Evolutionary conservation across 1,140 invertebrate species (phyloP).

Genomic region (Bombus affinis): DNA sequence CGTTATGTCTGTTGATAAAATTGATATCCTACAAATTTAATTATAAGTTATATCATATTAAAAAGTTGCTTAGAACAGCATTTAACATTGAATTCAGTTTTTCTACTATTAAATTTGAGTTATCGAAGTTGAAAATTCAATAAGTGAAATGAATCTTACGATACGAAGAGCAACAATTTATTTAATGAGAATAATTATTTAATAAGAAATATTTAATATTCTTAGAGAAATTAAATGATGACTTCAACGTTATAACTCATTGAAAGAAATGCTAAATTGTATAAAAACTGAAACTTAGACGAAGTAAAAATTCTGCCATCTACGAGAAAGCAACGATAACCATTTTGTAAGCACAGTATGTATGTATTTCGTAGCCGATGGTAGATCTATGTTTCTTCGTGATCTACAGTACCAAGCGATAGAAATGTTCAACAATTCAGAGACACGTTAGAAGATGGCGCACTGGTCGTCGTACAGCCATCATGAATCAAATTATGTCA

Average conservation of each 20-base stretch:
- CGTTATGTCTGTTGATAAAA: no score
- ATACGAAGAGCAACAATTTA: background rate
- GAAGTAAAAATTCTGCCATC: conserved; percentile 54
- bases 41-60: background rate
- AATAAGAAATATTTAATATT: background rate
- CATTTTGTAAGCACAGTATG: no score
- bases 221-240: background rate
- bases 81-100: background rate
- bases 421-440: background rate
- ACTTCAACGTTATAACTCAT: background rate
- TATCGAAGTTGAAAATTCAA: background rate
- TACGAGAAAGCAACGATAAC: conserved; percentile 29
- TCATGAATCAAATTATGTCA: conserved; percentile 74
- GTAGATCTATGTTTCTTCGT: background rate
- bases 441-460: conserved; percentile 58
- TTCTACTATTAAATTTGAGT: no score
- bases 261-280: background rate
- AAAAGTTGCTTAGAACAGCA: background rate
- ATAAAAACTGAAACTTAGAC: background rate
- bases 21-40: no score
- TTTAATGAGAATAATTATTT: no score
- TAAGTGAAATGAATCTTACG: background rate
- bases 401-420: conserved; percentile 38
- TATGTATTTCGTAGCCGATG: conserved; percentile 6
- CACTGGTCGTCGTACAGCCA: conserved; percentile 65